Evolutionary conservation across 2,113 vertebrate species (phyloP), one percentile per base, ranked within the genome.

Genomic region (Elaphurus davidianus): DNA sequence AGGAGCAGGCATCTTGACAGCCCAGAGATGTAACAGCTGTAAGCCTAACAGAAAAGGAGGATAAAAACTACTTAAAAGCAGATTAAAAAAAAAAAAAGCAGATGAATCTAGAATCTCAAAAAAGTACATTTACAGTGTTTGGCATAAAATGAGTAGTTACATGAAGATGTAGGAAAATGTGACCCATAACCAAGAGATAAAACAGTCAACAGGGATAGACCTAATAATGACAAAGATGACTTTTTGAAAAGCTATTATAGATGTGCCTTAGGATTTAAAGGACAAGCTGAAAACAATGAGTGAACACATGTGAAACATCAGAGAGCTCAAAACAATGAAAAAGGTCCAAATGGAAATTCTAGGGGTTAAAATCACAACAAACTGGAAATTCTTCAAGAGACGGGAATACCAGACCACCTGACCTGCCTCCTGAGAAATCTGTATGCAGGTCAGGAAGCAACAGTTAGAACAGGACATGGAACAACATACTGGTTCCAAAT

Each of bases 221-320:
- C 36, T 43, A 43, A 25, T 10, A 45, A 96, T 14, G 25, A 52
- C 43, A 67, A 83, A 62, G 27, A 57, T 30, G n/a, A 55, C 17
- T 13, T 74, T 50, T 55, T 55, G 2, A 47, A 96, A 85, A 92
- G 30, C 16, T 59, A 67, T 64, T 54, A 27, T 43, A 91, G 88
- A 84, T 27, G n/a, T 9, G 1, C 43, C 36, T 85, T 84, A 57
- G 25, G 14, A 71, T 52, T 84, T 87, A 90, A 94, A 94, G 71
- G 45, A 87, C 93, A 98, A 83, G 43, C 84, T 54, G 27, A 19
- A 91, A 94, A 94, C 17, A 90, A 83, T 57, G 50, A 86, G 33
- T 84, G 55, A 86, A 81, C 19, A 92, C 45, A 59, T 16, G 3
- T 52, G n/a, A 85, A 85, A 76, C 81, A 30, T 4, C 23, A 40